These are phyloP conservation scores for Phyllotreta cruciferae DNA, from an alignment of 2,888 invertebrate genomes.

Conservation along the genomic window DNA sequence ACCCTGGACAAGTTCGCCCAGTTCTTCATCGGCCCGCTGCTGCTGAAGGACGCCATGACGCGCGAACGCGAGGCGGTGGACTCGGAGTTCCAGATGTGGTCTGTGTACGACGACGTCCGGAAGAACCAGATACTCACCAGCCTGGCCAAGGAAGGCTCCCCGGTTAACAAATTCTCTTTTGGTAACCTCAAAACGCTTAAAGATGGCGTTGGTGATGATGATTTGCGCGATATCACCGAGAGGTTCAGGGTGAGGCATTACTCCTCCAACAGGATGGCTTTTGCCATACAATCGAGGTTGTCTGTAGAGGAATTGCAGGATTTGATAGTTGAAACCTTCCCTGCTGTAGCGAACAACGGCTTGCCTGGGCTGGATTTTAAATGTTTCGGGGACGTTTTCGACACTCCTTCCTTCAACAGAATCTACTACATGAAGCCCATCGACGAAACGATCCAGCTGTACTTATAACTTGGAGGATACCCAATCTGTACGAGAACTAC, in stretches of 20 bases:
- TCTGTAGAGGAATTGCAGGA: constrained; percentile 70
- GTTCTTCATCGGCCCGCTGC: constrained; percentile 85
- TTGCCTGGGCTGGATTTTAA: constrained; percentile 69
- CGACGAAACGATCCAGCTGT: constrained; percentile 62
- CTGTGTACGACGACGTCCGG: constrained; percentile 76
- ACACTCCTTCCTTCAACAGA: constrained; percentile 69
- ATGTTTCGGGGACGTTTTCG: constrained; percentile 64
- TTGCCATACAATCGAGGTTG: constrained; percentile 78
- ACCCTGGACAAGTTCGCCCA: constrained; percentile 88
- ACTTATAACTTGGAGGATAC: constrained; percentile 63
- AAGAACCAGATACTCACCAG: constrained; percentile 78
- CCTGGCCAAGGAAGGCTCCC: constrained; percentile 73
- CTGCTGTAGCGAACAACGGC: constrained; percentile 72
- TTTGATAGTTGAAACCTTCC: constrained; percentile 71
- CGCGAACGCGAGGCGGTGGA: constrained; percentile 88
- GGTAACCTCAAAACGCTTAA: constrained; percentile 79
- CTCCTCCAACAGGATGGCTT: constrained; percentile 86
- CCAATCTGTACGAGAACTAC: constrained; percentile 70
- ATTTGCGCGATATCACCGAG: constrained; percentile 73
- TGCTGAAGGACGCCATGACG: constrained; percentile 84
- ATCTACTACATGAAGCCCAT: constrained; percentile 79
- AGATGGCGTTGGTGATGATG: constrained; percentile 71
- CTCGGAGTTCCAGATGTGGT: constrained; percentile 85
- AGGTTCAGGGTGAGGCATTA: constrained; percentile 80
- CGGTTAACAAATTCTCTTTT: constrained; percentile 79